Conservation (phyloP, 2,797 vertebrate genomes). For the Halcyon leucocephala region DNA sequence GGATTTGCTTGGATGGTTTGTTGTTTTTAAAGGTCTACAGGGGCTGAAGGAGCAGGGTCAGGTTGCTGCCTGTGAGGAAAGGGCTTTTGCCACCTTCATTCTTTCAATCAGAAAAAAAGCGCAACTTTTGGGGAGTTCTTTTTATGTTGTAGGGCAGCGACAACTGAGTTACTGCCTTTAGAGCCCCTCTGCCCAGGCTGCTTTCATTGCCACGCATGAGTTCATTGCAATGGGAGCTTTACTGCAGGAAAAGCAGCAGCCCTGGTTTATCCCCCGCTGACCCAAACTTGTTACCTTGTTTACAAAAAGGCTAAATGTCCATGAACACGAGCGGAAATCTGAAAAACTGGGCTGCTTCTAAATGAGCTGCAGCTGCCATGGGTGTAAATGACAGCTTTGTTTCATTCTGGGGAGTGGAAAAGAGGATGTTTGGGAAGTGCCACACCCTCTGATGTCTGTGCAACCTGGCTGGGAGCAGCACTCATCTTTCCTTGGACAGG, state of each 20-base stretch:
- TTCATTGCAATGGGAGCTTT: not conserved
- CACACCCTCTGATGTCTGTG: accelerated
- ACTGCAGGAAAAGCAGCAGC: not conserved
- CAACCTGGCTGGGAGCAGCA: accelerated
- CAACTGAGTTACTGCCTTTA: not conserved
- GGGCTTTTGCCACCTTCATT: not conserved
- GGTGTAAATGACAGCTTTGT: not conserved
- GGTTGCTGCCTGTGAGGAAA: not conserved
- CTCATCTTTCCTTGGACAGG: not conserved
- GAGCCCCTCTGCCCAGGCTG: not conserved
- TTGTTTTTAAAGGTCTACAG: not conserved
- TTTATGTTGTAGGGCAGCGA: not conserved
- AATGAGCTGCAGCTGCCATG: not conserved
- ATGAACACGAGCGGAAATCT: not conserved
- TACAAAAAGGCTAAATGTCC: not conserved
- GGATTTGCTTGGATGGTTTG: not conserved
- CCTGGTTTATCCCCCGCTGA: not conserved
- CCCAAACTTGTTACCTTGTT: not conserved
- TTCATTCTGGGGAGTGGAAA: accelerated
- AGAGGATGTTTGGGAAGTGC: not conserved
- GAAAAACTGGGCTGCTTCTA: not conserved
- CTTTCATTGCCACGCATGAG: accelerated
- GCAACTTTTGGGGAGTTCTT: not conserved
- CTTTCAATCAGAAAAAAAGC: not conserved
- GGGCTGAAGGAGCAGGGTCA: not conserved